A percentile compares a stretch with the other conserved stretches of the same genome.
phyloP scores from a whole-genome alignment of 2,113 vertebrate species.

The Hypomesus transpacificus region DNA sequence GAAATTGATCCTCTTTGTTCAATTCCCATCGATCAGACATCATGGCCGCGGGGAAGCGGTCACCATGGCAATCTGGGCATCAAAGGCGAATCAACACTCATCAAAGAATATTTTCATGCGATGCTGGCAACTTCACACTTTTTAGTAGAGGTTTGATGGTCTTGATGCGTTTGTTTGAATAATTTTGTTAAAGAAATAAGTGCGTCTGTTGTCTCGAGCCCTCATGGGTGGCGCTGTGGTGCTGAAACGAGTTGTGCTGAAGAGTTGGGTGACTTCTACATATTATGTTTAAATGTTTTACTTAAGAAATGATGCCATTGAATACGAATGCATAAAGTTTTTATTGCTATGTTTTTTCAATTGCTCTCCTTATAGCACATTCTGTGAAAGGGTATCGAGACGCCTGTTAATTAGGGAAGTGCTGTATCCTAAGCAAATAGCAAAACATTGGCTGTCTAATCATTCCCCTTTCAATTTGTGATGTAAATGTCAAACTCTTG shows the following conservation, averaged over 20 bases:
- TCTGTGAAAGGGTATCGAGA: background rate
- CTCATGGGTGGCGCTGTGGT: slow-evolving; percentile 39
- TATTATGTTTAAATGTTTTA: slow-evolving; percentile 13
- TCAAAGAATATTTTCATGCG: slow-evolving; percentile 16
- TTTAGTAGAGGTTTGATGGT: slow-evolving; percentile 17
- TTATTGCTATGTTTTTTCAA: background rate
- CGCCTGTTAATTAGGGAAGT: slow-evolving; percentile 8
- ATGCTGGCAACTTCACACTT: slow-evolving; percentile 11
- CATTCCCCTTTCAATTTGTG: background rate
- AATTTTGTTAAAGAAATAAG: slow-evolving; percentile 37
- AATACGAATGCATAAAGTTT: slow-evolving; percentile 1
- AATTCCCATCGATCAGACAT: slow-evolving; percentile 85
- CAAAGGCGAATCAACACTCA: background rate
- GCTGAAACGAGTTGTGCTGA: slow-evolving; percentile 31
- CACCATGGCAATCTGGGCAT: slow-evolving; percentile 26
- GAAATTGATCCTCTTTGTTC: slow-evolving; percentile 87
- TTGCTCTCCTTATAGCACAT: background rate
- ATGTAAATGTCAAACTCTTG: background rate
- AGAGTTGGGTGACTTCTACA: slow-evolving; percentile 19
- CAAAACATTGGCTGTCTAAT: no score
- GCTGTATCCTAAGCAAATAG: background rate
- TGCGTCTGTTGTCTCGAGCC: slow-evolving; percentile 40
- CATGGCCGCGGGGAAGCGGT: slow-evolving; percentile 68
- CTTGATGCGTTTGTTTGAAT: slow-evolving; percentile 40
- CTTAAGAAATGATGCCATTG: background rate